Evolutionary conservation across 2,797 vertebrate genomes (phyloP).

Genomic region (Enteromius viviparus): DNA sequence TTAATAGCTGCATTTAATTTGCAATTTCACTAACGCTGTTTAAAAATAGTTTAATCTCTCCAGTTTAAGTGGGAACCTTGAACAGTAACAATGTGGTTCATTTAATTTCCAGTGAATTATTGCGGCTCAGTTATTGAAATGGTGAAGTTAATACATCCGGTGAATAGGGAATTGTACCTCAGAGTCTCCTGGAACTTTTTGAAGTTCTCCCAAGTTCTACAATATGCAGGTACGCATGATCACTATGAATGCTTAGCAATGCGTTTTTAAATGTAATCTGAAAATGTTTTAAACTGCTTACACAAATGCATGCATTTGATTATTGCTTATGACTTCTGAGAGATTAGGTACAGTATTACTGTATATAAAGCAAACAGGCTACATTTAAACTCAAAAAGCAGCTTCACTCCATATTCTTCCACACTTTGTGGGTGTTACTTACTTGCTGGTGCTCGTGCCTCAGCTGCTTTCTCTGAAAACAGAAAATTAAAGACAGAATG

Average conservation of each 20-base stretch:
- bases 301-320: constrained; percentile 25
- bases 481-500: neutral
- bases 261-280: neutral
- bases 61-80: neutral
- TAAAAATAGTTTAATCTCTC: constrained; percentile 27
- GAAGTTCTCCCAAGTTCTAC: constrained; percentile 52
- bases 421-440: neutral
- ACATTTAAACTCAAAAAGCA: constrained; percentile 17
- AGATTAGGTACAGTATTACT: neutral
- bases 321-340: constrained; percentile 3
- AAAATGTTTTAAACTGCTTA: constrained; percentile 10
- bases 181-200: constrained; percentile 45
- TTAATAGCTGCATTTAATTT: constrained; percentile 16
- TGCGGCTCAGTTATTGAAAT: constrained; percentile 8
- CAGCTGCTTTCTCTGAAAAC: constrained; percentile 38
- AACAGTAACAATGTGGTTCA: constrained; percentile 2
- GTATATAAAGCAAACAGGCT: constrained; percentile 2
- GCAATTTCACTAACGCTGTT: constrained; percentile 28
- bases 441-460: constrained; percentile 46
- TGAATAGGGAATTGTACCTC: constrained; percentile 50
- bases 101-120: constrained; percentile 27
- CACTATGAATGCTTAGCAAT: constrained; percentile 25
- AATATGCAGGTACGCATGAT: constrained; percentile 52
- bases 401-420: constrained; percentile 6
- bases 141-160: constrained; percentile 46